Conservation (phyloP, 64 coral and sea anemone species). For the Anthopleura sola region DNA sequence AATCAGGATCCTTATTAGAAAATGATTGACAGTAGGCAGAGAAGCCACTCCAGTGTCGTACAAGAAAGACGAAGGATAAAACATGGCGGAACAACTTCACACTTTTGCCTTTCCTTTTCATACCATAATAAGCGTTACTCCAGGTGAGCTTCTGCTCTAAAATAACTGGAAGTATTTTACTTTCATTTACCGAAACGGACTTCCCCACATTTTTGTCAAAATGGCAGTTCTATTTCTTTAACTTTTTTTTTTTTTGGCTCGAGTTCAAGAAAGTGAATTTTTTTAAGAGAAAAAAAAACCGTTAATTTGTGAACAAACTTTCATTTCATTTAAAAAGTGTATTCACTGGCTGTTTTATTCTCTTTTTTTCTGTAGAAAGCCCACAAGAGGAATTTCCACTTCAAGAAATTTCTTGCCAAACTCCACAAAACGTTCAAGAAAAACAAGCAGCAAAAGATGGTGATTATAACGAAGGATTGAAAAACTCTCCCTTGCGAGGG, state of each 20-base stretch:
- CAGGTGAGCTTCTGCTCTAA: constrained; percentile 3
- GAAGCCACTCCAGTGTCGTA: background rate
- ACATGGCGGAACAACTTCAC: background rate
- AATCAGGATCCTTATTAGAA: background rate
- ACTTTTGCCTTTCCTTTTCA: constrained; percentile 9
- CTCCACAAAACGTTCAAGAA: background rate
- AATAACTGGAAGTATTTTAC: background rate
- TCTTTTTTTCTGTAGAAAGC: background rate
- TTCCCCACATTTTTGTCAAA: background rate
- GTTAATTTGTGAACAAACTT: background rate
- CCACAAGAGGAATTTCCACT: constrained; percentile 5
- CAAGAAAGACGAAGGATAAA: background rate
- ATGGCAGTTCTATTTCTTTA: background rate
- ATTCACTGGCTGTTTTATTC: no score
- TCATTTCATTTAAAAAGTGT: background rate
- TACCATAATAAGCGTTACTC: background rate
- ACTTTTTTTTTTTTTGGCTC: no score
- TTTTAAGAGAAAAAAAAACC: background rate
- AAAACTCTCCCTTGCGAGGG: background rate
- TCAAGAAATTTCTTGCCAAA: background rate
- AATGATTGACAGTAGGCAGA: background rate
- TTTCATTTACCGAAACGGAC: background rate
- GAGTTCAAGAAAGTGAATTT: background rate
- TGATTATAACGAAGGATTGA: background rate
- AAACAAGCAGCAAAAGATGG: background rate